Conservation (phyloP, 2,888 invertebrate species). For the Abscondita cerata region DNA sequence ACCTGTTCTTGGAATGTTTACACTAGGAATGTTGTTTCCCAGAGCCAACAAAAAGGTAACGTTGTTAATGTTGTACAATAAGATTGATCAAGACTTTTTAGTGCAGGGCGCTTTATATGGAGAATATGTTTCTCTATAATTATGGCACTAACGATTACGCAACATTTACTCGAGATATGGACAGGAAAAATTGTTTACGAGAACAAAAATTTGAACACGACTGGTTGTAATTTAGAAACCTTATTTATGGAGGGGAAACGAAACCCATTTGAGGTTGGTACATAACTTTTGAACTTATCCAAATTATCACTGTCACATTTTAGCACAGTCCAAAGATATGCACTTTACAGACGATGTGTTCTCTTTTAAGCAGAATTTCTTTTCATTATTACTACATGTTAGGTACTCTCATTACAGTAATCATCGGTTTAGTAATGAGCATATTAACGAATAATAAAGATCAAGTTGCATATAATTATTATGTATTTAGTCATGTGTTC, state of each 20-base stretch:
- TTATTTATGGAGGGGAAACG: too few species aligned
- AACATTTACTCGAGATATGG: not conserved
- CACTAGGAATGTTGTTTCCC: conserved; percentile 70
- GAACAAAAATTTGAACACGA: not conserved
- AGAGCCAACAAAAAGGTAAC: conserved; percentile 67
- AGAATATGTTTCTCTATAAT: not conserved
- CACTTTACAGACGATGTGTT: not conserved
- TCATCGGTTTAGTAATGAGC: conserved; percentile 28
- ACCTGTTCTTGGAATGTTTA: conserved; percentile 69
- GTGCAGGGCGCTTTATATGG: not conserved
- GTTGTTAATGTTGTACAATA: not conserved
- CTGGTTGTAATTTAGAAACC: not conserved
- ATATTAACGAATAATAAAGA: conserved; percentile 45
- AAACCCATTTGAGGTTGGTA: too few species aligned
- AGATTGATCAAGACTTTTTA: not conserved
- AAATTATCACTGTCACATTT: too few species aligned
- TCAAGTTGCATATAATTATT: conserved; percentile 64
- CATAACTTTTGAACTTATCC: too few species aligned
- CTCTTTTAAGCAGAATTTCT: conserved; percentile 18
- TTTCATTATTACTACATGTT: conserved; percentile 37
- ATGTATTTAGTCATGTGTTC: conserved; percentile 61
- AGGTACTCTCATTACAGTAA: conserved; percentile 19
- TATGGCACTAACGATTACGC: not conserved
- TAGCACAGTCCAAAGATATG: too few species aligned
- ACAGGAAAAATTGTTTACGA: not conserved